These are phyloP conservation scores for Loripinus fragilis DNA, from an alignment of 2,888 invertebrate species.

Conservation along the genomic window DNA sequence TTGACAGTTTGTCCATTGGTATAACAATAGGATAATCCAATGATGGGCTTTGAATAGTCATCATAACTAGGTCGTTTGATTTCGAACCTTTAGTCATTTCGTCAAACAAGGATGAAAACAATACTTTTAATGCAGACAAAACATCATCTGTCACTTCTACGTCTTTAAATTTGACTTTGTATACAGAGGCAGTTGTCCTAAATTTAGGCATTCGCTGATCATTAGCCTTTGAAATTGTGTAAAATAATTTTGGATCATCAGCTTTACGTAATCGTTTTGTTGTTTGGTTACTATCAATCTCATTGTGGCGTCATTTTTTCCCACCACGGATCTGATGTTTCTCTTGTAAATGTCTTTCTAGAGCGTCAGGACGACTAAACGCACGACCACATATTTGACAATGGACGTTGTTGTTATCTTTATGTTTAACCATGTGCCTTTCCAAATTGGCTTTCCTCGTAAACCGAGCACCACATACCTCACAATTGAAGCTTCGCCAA, in stretches of 20 bases:
- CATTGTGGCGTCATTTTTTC: neutral
- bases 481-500: constrained; percentile 24
- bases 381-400: too few relatives aligned
- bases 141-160: constrained; percentile 1
- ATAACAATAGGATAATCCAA: neutral
- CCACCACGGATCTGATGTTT: neutral
- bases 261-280: neutral
- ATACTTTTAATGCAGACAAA: neutral
- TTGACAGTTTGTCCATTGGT: too few relatives aligned
- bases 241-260: neutral
- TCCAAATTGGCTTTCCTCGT: constrained; percentile 33
- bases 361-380: too few relatives aligned
- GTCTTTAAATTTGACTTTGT: too few relatives aligned
- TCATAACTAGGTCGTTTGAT: neutral
- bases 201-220: neutral
- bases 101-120: neutral
- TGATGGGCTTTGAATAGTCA: neutral
- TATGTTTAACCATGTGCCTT: constrained; percentile 29
- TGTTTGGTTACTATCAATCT: neutral
- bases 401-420: too few relatives aligned
- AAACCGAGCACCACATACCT: constrained; percentile 30
- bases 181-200: neutral
- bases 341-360: constrained; percentile 6
- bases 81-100: neutral
- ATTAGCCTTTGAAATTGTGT: neutral